Percentiles rank a stretch among this genome's conserved stretches.
Conservation (phyloP, 2,888 invertebrate species). For the Thyatira batis region DNA sequence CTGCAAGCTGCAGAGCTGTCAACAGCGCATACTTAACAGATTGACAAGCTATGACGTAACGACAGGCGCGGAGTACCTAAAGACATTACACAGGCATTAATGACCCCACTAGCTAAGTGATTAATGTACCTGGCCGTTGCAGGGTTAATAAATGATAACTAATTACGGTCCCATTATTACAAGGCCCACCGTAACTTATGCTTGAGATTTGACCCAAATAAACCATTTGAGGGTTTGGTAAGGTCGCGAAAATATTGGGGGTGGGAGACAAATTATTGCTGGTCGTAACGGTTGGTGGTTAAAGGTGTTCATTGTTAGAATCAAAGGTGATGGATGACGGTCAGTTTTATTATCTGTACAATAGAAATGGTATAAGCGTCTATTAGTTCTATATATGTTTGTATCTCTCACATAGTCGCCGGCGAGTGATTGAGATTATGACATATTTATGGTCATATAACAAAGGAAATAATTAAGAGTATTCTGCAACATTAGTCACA, state of each 20-base stretch:
- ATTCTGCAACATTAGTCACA: too few relatives aligned
- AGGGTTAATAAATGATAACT: constrained; percentile 46
- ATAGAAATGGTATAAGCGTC: too few relatives aligned
- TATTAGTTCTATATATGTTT: background rate
- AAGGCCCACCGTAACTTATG: constrained; percentile 35
- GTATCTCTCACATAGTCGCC: too few relatives aligned
- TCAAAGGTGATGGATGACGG: background rate
- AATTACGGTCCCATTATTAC: constrained; percentile 45
- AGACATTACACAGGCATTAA: constrained; percentile 5
- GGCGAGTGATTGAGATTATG: too few relatives aligned
- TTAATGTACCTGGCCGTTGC: constrained; percentile 31
- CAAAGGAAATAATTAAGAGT: too few relatives aligned
- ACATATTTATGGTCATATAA: too few relatives aligned
- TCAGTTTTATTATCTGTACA: background rate
- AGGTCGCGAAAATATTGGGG: constrained; percentile 25
- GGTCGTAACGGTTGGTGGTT: constrained; percentile 1
- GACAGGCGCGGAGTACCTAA: background rate
- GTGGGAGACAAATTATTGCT: constrained; percentile 9
- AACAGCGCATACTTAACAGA: background rate
- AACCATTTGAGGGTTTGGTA: constrained; percentile 29
- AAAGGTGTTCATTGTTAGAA: background rate
- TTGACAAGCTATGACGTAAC: background rate
- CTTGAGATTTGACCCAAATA: constrained; percentile 43
- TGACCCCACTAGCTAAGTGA: constrained; percentile 18
- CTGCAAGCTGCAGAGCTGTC: background rate